These are phyloP conservation scores for Cosmia pyralina DNA, from an alignment of 2,888 invertebrate genomes.

Conservation along the genomic window DNA sequence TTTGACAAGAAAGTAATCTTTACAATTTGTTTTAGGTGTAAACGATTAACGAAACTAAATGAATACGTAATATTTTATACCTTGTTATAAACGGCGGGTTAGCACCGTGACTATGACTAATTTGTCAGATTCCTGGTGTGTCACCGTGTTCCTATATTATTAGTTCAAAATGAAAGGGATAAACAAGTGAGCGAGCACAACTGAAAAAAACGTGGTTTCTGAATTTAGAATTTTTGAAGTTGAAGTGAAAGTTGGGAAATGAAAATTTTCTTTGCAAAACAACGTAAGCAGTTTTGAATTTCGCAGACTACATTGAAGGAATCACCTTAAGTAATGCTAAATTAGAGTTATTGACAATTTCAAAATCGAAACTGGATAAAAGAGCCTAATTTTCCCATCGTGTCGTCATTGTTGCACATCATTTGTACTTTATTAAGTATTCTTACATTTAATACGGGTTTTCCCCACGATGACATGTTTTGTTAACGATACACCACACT, in stretches of 20 bases:
- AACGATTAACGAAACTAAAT: too few relatives aligned
- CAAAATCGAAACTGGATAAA: background rate
- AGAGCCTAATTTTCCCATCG: background rate
- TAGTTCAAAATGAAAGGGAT: background rate
- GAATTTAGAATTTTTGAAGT: background rate
- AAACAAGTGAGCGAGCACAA: background rate
- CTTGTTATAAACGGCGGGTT: too few relatives aligned
- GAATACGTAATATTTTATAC: background rate
- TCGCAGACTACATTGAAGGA: too few relatives aligned
- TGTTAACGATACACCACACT: too few relatives aligned
- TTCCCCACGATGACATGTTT: slow-evolving; percentile 6
- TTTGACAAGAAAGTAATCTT: background rate
- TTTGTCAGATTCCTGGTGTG: background rate
- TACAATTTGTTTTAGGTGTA: background rate
- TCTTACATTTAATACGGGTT: background rate
- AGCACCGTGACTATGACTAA: slow-evolving; percentile 1
- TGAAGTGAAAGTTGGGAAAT: background rate
- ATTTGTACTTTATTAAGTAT: too few relatives aligned
- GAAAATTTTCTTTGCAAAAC: too few relatives aligned
- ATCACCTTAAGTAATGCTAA: too few relatives aligned
- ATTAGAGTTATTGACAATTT: too few relatives aligned
- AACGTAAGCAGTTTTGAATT: too few relatives aligned
- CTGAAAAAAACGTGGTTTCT: background rate
- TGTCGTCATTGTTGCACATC: background rate
- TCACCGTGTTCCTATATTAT: background rate